Conservation (phyloP, 2,797 vertebrate genomes). For the Xiphophorus birchmanni region DNA sequence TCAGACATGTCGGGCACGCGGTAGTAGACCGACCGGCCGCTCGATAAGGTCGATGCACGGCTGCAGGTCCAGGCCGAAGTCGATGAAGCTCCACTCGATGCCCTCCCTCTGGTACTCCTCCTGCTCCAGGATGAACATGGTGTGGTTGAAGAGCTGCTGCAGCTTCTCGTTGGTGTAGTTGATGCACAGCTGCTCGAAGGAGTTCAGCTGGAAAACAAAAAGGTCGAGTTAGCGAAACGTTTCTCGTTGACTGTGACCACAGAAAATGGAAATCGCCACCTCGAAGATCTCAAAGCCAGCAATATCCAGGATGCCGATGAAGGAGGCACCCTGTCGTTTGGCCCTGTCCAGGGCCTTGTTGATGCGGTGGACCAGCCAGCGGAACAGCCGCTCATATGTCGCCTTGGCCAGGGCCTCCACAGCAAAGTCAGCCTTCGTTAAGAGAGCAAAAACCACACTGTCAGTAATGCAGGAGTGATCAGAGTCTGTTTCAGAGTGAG, state of each 20-base stretch:
- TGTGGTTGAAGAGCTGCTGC: conserved; percentile 99
- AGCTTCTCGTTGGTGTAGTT: conserved; percentile 99
- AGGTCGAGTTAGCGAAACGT: conserved; percentile 1
- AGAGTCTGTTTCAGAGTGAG: not conserved
- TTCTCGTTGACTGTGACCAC: not conserved
- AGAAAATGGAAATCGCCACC: conserved; percentile 71
- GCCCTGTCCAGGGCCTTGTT: conserved; percentile 98
- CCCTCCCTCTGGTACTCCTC: conserved; percentile 98
- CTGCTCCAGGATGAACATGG: conserved; percentile 98
- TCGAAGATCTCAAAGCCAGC: conserved; percentile 99
- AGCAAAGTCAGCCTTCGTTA: conserved; percentile 93
- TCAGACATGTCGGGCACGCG: not conserved
- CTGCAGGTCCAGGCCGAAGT: conserved; percentile 96
- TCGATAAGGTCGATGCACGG: conserved; percentile 98
- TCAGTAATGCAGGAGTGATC: not conserved
- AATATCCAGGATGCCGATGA: conserved; percentile 98
- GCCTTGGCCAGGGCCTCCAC: conserved; percentile 97
- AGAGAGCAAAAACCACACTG: conserved; percentile 5
- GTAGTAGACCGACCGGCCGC: conserved; percentile 84
- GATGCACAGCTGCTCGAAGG: conserved; percentile 97
- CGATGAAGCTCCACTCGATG: conserved; percentile 99
- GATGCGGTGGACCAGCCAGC: conserved; percentile 96
- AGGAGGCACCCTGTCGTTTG: conserved; percentile 95
- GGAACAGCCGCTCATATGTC: conserved; percentile 96
- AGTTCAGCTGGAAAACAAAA: conserved; percentile 80